Evolutionary conservation across 1,140 invertebrate species (phyloP).

Genomic region (Tribolium madens): DNA sequence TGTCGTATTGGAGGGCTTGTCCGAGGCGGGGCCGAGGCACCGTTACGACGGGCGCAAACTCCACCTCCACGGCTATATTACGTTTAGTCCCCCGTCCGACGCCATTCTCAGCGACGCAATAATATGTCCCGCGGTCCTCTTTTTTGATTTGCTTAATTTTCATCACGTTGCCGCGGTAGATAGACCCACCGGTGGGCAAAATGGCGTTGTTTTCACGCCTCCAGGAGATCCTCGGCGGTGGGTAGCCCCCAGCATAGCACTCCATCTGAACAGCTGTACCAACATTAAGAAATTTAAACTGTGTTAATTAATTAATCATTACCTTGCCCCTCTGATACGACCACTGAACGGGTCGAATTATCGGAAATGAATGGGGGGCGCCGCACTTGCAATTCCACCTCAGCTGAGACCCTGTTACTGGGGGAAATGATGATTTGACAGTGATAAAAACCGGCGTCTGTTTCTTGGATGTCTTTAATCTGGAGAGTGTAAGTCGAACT

Average conservation of each 20-base stretch:
- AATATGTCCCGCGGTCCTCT: constrained; percentile 92
- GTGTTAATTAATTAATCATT: constrained; percentile 35
- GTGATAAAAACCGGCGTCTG: constrained; percentile 88
- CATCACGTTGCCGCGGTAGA: constrained; percentile 85
- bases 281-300: constrained; percentile 14
- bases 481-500: constrained; percentile 67
- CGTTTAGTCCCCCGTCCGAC: constrained; percentile 86
- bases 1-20: constrained; percentile 91
- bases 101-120: constrained; percentile 93
- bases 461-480: constrained; percentile 96
- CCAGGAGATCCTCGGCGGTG: constrained; percentile 88
- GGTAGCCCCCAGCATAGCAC: constrained; percentile 89
- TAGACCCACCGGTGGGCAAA: constrained; percentile 87
- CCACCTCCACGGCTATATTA: constrained; percentile 91
- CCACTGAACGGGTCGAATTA: constrained; percentile 89
- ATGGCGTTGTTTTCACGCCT: constrained; percentile 93
- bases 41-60: constrained; percentile 87
- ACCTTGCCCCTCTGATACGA: constrained; percentile 84
- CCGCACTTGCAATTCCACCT: constrained; percentile 86
- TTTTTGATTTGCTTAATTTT: constrained; percentile 85
- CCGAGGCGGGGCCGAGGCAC: constrained; percentile 84
- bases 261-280: constrained; percentile 78
- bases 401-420: constrained; percentile 82
- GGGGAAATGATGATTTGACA: constrained; percentile 88
- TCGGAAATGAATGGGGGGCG: constrained; percentile 92